phyloP scores from a whole-genome alignment of 1,140 invertebrate species.

The Caerostris darwini region DNA sequence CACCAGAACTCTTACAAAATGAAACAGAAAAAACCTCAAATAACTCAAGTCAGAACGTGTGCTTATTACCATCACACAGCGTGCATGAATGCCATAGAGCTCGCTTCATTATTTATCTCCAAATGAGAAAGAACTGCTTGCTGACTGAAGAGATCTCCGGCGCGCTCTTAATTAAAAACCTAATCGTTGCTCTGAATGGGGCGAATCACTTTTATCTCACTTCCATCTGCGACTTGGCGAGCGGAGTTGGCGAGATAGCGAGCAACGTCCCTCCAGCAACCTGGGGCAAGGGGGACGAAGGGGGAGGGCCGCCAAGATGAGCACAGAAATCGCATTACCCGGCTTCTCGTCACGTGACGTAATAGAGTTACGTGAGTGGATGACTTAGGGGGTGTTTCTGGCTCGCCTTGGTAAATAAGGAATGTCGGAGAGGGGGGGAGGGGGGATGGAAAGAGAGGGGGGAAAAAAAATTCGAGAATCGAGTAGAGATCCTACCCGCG shows the following conservation, averaged over 20 bases:
- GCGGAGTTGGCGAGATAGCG: neutral
- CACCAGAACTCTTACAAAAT: too few species aligned
- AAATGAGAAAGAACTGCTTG: neutral
- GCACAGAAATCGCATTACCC: constrained; percentile 78
- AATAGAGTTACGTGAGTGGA: constrained; percentile 78
- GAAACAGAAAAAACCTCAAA: too few species aligned
- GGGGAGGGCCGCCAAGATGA: constrained; percentile 73
- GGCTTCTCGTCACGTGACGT: constrained; percentile 77
- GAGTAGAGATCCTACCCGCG: constrained; percentile 5
- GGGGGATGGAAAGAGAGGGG: neutral
- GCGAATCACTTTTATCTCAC: neutral
- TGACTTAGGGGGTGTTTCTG: constrained; percentile 76
- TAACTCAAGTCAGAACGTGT: neutral
- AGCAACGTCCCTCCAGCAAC: constrained; percentile 3
- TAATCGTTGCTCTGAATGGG: constrained; percentile 9
- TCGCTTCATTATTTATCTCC: neutral
- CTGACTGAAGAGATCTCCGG: too few species aligned
- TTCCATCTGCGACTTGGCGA: neutral
- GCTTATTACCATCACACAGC: neutral
- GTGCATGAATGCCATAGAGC: neutral
- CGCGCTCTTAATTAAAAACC: constrained; percentile 51
- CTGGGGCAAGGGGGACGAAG: neutral
- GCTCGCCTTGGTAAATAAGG: constrained; percentile 76
- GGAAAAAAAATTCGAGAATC: neutral
- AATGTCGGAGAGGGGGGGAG: constrained; percentile 45